phyloP scores from a whole-genome alignment of 1,140 invertebrate species.

The Macrocentrus cingulum region DNA sequence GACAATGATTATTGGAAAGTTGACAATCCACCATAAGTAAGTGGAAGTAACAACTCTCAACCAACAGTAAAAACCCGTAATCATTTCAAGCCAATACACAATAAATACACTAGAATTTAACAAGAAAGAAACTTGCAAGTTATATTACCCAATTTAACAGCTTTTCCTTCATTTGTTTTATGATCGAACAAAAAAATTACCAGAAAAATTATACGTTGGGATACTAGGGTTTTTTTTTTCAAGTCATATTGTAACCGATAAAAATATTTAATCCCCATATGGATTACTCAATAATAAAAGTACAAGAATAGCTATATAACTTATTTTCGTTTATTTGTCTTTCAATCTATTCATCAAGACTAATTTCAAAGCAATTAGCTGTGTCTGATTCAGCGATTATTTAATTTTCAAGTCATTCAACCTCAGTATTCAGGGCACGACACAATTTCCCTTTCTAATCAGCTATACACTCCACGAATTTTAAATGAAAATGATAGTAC shows the following conservation, averaged over 20 bases:
- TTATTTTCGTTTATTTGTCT: too few relatives aligned
- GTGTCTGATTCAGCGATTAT: too few relatives aligned
- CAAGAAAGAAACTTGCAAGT: background rate
- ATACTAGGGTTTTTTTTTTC: too few relatives aligned
- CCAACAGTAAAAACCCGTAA: conserved; percentile 24
- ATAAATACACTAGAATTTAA: conserved; percentile 10
- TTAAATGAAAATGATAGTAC: too few relatives aligned
- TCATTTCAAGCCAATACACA: conserved; percentile 14
- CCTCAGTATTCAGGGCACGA: too few relatives aligned
- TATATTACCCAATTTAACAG: conserved; percentile 10
- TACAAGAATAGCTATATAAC: too few relatives aligned
- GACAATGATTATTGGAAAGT: conserved; percentile 25
- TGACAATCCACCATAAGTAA: conserved; percentile 9
- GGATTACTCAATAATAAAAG: conserved; percentile 1
- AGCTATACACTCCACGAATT: too few relatives aligned
- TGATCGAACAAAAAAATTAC: conserved; percentile 10
- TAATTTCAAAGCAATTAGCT: too few relatives aligned
- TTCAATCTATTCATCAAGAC: too few relatives aligned
- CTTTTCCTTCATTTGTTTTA: conserved; percentile 1
- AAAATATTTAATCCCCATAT: conserved; percentile 3
- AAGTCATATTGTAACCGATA: background rate
- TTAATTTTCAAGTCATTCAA: too few relatives aligned
- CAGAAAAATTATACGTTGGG: too few relatives aligned
- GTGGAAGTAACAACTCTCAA: background rate
- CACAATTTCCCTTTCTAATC: too few relatives aligned